Evolutionary conservation across 2,113 vertebrate species (phyloP), one percentile per base, ranked within the genome.

Genomic region (Hymenochirus boettgeri): DNA sequence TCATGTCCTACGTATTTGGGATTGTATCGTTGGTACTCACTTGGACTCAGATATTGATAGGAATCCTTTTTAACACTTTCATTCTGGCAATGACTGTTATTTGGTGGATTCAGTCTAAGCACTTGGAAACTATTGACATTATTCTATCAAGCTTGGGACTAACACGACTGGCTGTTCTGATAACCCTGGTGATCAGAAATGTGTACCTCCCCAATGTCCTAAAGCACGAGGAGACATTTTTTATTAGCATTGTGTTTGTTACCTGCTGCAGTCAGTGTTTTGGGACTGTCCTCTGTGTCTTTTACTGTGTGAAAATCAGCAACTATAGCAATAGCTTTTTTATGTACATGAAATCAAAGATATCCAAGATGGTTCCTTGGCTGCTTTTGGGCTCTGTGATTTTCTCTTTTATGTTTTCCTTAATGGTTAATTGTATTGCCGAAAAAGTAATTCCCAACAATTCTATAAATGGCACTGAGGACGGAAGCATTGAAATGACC

Each of bases 381-480:
- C 11, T 76, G 11, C 53, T 78, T 7, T 12, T 58, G 1, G 59
- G 5, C 0, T 71, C 76, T 12, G 11, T 74, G n/a, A 1, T 73
- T 0, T 47, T 23, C 2, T 2, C 57, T 2, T 15, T 35, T 0
- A 0, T 42, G 4, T n/a, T 0, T n/a, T n/a, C n/a, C n/a, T n/a
- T n/a, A n/a, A n/a, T n/a, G n/a, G n/a, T n/a, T n/a, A n/a, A n/a
- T n/a, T n/a, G n/a, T n/a, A n/a, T n/a, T n/a, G n/a, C n/a, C n/a
- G n/a, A n/a, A n/a, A n/a, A n/a, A n/a, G n/a, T n/a, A n/a, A n/a
- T 26, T 18, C 7, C 9, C 1, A n/a, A 45, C 12, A 42, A n/a
- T 42, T 35, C 33, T 3, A 13, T 13, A 35, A 42, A n/a, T 42
- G 39, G 17, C 13, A n/a, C 15, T 15, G 9, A 1, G 5, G 37